Evolutionary conservation across 2,113 vertebrate species (phyloP).

Genomic region (Alethe castanea): DNA sequence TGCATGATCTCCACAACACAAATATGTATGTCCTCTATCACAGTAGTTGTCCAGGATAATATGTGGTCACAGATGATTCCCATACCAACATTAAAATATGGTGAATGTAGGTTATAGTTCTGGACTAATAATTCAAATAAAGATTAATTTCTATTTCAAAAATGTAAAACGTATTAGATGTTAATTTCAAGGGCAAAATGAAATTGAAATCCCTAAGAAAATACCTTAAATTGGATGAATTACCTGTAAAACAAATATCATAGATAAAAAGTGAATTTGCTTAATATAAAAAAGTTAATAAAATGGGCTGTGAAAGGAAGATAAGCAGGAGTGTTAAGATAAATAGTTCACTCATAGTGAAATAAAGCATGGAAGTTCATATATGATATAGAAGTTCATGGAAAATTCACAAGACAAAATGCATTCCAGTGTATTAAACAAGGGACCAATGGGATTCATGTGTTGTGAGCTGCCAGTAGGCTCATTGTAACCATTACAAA

Average conservation of each 20-base stretch:
- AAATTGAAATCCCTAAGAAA: conserved; percentile 56
- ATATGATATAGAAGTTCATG: not conserved
- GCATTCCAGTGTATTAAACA: not conserved
- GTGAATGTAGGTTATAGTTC: not conserved
- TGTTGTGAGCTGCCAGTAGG: not conserved
- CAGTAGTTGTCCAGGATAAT: not conserved
- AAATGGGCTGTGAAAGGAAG: conserved; percentile 21
- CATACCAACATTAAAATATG: not conserved
- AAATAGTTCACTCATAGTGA: conserved; percentile 32
- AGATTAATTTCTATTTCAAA: conserved; percentile 57
- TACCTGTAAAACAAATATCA: conserved; percentile 61
- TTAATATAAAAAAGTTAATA: conserved; percentile 55
- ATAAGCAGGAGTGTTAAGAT: conserved; percentile 20
- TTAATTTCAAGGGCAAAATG: conserved; percentile 64
- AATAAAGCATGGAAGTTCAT: conserved; percentile 42
- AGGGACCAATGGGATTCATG: not conserved
- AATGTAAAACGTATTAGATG: conserved; percentile 46
- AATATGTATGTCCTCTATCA: not conserved
- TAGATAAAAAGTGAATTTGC: conserved; percentile 60
- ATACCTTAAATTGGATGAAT: conserved; percentile 60
- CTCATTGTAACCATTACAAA: not conserved
- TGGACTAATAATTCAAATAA: conserved; percentile 49
- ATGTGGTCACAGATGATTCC: not conserved
- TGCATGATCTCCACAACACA: not conserved
- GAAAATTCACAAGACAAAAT: conserved; percentile 32